Evolutionary conservation across 1,140 invertebrate genomes (phyloP).

Genomic region (Drosophila oshimai): DNA sequence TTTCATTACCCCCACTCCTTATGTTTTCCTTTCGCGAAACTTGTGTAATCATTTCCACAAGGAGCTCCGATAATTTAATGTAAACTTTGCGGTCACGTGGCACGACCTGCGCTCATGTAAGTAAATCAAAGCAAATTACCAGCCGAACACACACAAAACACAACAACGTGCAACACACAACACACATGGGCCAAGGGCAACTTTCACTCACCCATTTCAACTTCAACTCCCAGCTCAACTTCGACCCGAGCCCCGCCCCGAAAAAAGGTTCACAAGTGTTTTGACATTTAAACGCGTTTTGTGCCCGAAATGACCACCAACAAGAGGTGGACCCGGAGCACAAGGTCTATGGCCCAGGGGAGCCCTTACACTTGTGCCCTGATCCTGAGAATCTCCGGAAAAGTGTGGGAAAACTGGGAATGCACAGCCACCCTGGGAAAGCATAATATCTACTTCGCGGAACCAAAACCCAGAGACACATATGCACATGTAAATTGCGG

Average conservation of each 20-base stretch:
- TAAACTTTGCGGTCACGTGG: conserved; percentile 76
- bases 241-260: conserved; percentile 8
- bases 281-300: conserved; percentile 73
- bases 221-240: conserved; percentile 12
- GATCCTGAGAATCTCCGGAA: conserved; percentile 11
- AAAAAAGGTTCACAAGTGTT: conserved; percentile 61
- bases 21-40: conserved; percentile 36
- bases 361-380: conserved; percentile 70
- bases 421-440: conserved; percentile 54
- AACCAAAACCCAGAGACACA: neutral
- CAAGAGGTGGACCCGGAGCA: conserved; percentile 21
- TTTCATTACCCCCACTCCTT: conserved; percentile 8
- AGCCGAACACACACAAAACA: conserved; percentile 15
- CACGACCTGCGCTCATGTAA: conserved; percentile 40
- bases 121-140: conserved; percentile 71
- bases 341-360: conserved; percentile 59
- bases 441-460: conserved; percentile 2
- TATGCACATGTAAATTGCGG: conserved; percentile 31
- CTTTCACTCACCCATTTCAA: conserved; percentile 6
- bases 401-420: conserved; percentile 55
- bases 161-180: conserved; percentile 14
- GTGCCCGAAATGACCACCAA: conserved; percentile 57
- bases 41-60: conserved; percentile 39
- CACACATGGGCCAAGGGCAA: conserved; percentile 42
- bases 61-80: conserved; percentile 65